A percentile compares a stretch with the other conserved stretches of the same genome.
Conservation (phyloP, 2,888 invertebrate genomes). For the Plagodis pulveraria region DNA sequence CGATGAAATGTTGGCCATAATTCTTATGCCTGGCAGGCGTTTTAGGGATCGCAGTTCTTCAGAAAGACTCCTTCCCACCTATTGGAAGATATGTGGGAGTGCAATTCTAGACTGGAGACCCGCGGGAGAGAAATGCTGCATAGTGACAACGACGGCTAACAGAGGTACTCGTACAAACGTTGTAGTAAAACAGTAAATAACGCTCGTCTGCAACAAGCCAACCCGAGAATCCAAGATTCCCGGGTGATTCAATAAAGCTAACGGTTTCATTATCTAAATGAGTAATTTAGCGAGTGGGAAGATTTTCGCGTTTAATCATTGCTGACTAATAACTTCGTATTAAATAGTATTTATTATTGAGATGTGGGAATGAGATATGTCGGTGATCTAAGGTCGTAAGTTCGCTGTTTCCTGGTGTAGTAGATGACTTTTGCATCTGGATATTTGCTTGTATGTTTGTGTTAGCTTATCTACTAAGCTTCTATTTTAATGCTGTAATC, state of each 20-base stretch:
- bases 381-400: slow-evolving; percentile 51
- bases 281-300: slow-evolving; percentile 63
- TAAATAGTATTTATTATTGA: slow-evolving; percentile 41
- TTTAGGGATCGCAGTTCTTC: too few species aligned
- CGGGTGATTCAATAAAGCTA: slow-evolving; percentile 66
- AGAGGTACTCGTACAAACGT: too few species aligned
- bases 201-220: slow-evolving; percentile 39
- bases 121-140: too few species aligned
- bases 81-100: too few species aligned
- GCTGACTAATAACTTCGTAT: slow-evolving; percentile 61
- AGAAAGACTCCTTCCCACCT: too few species aligned
- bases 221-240: slow-evolving; percentile 29
- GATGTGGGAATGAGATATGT: slow-evolving; percentile 39
- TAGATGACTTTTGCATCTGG: slow-evolving; percentile 12
- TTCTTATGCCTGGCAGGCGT: too few species aligned
- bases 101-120: too few species aligned
- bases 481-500: too few species aligned
- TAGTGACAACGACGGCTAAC: too few species aligned
- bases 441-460: slow-evolving; percentile 2
- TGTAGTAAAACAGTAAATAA: background rate
- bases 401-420: slow-evolving; percentile 43
- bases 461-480: background rate
- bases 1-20: too few species aligned
- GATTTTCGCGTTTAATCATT: slow-evolving; percentile 67
- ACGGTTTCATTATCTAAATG: slow-evolving; percentile 71